Percentiles rank a stretch among this genome's conserved stretches.
Conservation (phyloP, 1,140 invertebrate species). For the Drosophila bifasciata region DNA sequence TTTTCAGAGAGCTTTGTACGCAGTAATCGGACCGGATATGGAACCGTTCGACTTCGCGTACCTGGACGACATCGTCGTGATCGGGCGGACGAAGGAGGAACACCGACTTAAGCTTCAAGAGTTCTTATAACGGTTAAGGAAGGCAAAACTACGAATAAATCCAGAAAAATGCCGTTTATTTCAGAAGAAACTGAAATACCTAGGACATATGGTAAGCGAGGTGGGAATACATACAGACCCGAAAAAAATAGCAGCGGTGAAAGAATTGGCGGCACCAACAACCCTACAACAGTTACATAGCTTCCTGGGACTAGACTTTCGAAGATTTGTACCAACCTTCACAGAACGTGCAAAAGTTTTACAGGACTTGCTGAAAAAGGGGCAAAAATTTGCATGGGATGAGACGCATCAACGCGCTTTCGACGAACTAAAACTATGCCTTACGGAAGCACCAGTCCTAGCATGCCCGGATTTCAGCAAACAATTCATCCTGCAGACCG, state of each 20-base stretch:
- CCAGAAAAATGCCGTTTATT: background rate
- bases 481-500: background rate
- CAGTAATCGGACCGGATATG: background rate
- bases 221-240: background rate
- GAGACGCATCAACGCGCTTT: background rate
- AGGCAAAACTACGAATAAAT: background rate
- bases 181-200: background rate
- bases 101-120: too few relatives aligned
- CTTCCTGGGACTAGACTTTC: background rate
- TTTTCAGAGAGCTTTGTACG: background rate
- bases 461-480: background rate
- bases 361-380: too few relatives aligned
- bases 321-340: background rate
- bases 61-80: background rate
- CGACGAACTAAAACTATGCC: too few relatives aligned
- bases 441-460: background rate
- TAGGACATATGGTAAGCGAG: background rate
- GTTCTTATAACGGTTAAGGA: too few relatives aligned
- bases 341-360: background rate
- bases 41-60: background rate
- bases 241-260: background rate
- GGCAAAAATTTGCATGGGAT: background rate
- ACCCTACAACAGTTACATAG: background rate
- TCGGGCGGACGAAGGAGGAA: background rate
- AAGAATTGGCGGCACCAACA: background rate